phyloP scores from a whole-genome alignment of 1,140 invertebrate species.

The Periplaneta americana region DNA sequence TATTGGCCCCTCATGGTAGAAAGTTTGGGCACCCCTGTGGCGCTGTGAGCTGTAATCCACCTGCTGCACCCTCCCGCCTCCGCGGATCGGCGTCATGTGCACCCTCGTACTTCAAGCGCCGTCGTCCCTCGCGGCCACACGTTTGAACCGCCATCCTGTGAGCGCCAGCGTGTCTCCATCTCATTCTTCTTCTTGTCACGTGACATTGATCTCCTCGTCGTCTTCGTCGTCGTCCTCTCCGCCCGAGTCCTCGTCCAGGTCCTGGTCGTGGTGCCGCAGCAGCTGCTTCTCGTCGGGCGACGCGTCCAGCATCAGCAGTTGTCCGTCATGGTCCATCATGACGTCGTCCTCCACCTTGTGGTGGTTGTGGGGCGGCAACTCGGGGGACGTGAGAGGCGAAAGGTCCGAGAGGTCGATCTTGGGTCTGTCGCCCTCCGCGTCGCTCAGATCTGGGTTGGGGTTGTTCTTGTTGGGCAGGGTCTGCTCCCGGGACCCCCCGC shows the following conservation, averaged over 20 bases:
- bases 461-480: constrained; percentile 96
- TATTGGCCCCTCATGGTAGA: too few species aligned
- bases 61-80: too few species aligned
- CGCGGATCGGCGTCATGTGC: too few species aligned
- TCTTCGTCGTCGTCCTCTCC: constrained; percentile 66
- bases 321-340: constrained; percentile 28
- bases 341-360: constrained; percentile 17
- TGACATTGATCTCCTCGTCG: constrained; percentile 77
- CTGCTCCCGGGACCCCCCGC: constrained; percentile 87
- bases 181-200: constrained; percentile 49
- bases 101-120: too few species aligned
- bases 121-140: too few species aligned
- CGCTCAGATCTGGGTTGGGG: constrained; percentile 91
- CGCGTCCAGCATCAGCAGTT: constrained; percentile 30
- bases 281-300: constrained; percentile 23
- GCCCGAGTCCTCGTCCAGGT: constrained; percentile 51
- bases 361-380: constrained; percentile 1
- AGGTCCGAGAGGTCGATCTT: constrained; percentile 49
- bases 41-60: too few species aligned
- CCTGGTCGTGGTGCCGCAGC: constrained; percentile 8
- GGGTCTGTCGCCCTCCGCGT: constrained; percentile 73
- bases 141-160: background rate
- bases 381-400: constrained; percentile 36
- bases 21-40: too few species aligned
- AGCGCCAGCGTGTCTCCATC: too few species aligned